phyloP scores from a whole-genome alignment of 64 coral and sea anemone genomes.

The Montipora efflorescens region DNA sequence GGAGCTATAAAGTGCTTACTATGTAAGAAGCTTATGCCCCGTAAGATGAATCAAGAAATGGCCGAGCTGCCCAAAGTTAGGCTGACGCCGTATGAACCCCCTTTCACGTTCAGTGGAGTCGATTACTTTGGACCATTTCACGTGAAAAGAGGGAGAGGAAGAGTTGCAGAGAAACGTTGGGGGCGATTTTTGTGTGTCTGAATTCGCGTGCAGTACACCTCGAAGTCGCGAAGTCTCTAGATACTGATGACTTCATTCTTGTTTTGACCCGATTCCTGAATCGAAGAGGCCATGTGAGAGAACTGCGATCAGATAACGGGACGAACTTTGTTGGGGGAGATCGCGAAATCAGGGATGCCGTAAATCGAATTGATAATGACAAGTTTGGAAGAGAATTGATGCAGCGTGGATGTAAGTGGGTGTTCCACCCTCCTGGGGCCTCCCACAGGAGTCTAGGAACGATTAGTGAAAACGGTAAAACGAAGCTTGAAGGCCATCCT shows the following conservation, averaged over 20 bases:
- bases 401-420: constrained; percentile 58
- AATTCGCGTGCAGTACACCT: too few relatives aligned
- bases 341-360: constrained; percentile 17
- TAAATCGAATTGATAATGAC: background rate
- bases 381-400: background rate
- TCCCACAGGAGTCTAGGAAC: constrained; percentile 75
- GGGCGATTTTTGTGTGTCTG: too few relatives aligned
- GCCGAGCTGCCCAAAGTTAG: constrained; percentile 66
- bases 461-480: constrained; percentile 27
- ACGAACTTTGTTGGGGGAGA: constrained; percentile 60
- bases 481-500: background rate
- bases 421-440: constrained; percentile 68
- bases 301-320: constrained; percentile 65
- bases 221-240: too few relatives aligned
- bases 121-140: constrained; percentile 72
- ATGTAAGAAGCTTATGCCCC: constrained; percentile 11
- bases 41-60: constrained; percentile 53
- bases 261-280: too few relatives aligned
- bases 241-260: too few relatives aligned
- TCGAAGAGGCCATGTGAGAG: too few relatives aligned
- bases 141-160: constrained; percentile 64
- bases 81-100: constrained; percentile 54
- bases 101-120: constrained; percentile 43
- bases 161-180: constrained; percentile 12
- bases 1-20: constrained; percentile 25